A percentile compares a stretch with the other conserved stretches of the same genome.
phyloP scores from a whole-genome alignment of 2,113 vertebrate genomes.

The Clarias batrachus region DNA sequence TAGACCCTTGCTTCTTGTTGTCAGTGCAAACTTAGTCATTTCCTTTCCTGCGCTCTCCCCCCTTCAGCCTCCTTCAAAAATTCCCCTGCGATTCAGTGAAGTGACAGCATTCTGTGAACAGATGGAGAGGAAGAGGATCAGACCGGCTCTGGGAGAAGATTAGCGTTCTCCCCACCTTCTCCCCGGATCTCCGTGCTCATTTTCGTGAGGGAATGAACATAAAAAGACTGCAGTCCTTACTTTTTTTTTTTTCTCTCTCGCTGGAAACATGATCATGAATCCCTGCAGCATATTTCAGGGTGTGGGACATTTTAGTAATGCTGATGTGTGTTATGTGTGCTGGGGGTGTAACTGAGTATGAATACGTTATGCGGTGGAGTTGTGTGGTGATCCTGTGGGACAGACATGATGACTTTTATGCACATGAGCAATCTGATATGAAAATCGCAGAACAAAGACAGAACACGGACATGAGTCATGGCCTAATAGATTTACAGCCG shows the following conservation, averaged over 20 bases:
- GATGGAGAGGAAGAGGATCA: conserved; percentile 42
- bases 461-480: background rate
- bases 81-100: conserved; percentile 39
- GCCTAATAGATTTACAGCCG: background rate
- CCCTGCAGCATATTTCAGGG: background rate
- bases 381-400: background rate
- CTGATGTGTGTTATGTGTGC: background rate
- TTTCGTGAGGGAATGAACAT: conserved; percentile 22
- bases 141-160: conserved; percentile 41
- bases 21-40: conserved; percentile 36
- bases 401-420: background rate
- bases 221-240: conserved; percentile 9
- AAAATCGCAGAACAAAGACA: background rate
- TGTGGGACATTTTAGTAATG: background rate
- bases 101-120: conserved; percentile 43
- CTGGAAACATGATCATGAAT: conserved; percentile 11
- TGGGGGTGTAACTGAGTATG: background rate
- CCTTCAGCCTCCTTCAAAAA: conserved; percentile 37
- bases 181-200: conserved; percentile 26
- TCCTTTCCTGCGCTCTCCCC: conserved; percentile 4
- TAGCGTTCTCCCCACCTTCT: conserved; percentile 36
- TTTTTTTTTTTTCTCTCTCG: background rate
- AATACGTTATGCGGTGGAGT: too few species aligned
- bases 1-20: conserved; percentile 8
- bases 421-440: background rate